Base-by-base conservation (phyloP, 2,797 vertebrate species). In the Scolopax bukidnonensis region DNA sequence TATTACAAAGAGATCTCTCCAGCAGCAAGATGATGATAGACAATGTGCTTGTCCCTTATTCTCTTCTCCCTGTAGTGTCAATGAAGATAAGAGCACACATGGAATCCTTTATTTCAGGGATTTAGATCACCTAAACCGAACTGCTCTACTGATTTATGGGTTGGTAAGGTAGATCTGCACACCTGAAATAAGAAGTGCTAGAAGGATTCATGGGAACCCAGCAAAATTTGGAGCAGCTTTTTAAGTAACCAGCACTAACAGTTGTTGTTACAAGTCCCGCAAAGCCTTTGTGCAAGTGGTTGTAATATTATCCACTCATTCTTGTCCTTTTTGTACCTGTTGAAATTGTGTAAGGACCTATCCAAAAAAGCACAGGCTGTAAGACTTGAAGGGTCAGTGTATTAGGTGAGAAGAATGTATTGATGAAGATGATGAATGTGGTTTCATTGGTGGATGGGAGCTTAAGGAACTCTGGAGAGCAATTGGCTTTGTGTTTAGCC, bases 391-490 rank as follows among this genome's bases (percentile, higher is more conserved):
- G 41, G 30, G 50, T 27, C 19, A n/a, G 1, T 23, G 18, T 89
- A 41, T 61, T 87, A 67, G 38, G 24, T 41, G 51, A 86, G 73
- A 89, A 93, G 11, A 83, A 85, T 33, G 15, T 61, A 56, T 67
- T 12, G 45, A 53, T 87, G 84, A 93, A 61, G 78, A 68, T 82
- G 60, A 80, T 74, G 59, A 86, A 89, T 83, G 56, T 65, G 30
- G 23, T 79, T 89, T 92, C 76, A n/a, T 51, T 82, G 76, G 70
- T 5, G 10, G 59, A 50, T 76, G 71, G 80, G 84, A 56, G 41
- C n/a, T 89, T 88, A 88, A 94, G 87, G 67, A 95, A 69, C 87
- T 95, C 79, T 33, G 54, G 73, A 94, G 87, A 94, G 60, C 78
- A 92, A 63, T 79, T 95, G 86, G 56, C 68, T 96, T 92, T 94